A percentile compares a stretch with the other conserved stretches of the same genome.
Evolutionary conservation across 1,140 invertebrate species (phyloP).

Genomic region (Gonioctena quinquepunctata): DNA sequence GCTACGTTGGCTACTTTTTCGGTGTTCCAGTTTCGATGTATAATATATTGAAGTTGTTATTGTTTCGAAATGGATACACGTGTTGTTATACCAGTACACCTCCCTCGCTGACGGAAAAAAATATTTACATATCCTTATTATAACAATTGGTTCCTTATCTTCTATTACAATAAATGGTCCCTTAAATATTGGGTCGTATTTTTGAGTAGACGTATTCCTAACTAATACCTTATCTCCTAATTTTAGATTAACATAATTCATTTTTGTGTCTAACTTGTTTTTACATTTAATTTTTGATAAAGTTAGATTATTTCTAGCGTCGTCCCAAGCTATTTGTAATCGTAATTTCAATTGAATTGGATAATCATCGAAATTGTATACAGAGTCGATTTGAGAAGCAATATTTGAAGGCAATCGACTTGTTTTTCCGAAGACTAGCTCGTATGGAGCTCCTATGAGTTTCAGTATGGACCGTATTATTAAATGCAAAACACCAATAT

Average conservation of each 20-base stretch:
- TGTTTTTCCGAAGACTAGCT: slow-evolving; percentile 39
- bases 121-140: too few relatives aligned
- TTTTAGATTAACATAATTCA: slow-evolving; percentile 17
- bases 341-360: slow-evolving; percentile 35
- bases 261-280: slow-evolving; percentile 19
- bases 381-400: slow-evolving; percentile 18
- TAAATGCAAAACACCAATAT: slow-evolving; percentile 37
- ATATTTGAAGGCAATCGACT: slow-evolving; percentile 24
- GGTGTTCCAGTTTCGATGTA: too few relatives aligned
- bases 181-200: slow-evolving; percentile 26
- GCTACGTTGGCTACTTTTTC: too few relatives aligned
- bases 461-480: slow-evolving; percentile 31
- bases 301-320: slow-evolving; percentile 31
- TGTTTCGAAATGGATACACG: too few relatives aligned
- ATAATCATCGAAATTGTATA: slow-evolving; percentile 36
- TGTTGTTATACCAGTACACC: too few relatives aligned
- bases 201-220: slow-evolving; percentile 21
- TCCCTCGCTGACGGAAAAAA: too few relatives aligned
- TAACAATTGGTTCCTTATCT: slow-evolving; percentile 28
- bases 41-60: too few relatives aligned
- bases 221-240: slow-evolving; percentile 26
- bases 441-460: slow-evolving; percentile 34
- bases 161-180: slow-evolving; percentile 27
- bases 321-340: slow-evolving; percentile 27
- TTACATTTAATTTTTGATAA: slow-evolving; percentile 22